These are phyloP conservation scores for Brienomyrus longianalis DNA, from an alignment of 2,113 vertebrate species.

Conservation along the genomic window DNA sequence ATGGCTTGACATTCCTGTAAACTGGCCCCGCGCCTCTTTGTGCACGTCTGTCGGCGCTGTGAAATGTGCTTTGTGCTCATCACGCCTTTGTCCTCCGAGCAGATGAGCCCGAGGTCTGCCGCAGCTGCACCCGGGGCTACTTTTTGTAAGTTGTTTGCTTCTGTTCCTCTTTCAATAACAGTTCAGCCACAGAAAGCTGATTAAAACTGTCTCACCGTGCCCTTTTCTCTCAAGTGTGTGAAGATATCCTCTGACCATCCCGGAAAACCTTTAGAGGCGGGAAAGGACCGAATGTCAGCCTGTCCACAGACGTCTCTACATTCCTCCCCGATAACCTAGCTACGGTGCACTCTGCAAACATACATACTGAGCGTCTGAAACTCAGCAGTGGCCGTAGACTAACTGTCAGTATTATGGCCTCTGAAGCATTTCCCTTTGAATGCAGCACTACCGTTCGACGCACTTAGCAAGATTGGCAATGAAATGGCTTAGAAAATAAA, in stretches of 20 bases:
- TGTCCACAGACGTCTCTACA: not conserved
- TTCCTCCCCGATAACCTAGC: not conserved
- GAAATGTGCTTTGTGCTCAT: slow-evolving; percentile 28
- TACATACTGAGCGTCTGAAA: not conserved
- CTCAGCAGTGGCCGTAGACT: not conserved
- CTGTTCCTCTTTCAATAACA: not conserved
- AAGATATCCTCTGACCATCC: not conserved
- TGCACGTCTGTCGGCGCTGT: not conserved
- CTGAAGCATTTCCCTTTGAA: not conserved
- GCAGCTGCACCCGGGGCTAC: slow-evolving; percentile 58
- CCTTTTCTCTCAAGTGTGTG: not conserved
- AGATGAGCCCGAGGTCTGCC: slow-evolving; percentile 61
- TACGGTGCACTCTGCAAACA: not conserved
- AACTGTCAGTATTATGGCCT: not conserved
- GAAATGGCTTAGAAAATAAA: slow-evolving; percentile 22
- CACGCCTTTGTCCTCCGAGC: slow-evolving; percentile 34
- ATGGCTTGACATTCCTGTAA: not conserved
- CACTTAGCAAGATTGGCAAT: not conserved
- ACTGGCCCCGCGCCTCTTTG: not conserved
- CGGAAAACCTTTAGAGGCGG: not conserved
- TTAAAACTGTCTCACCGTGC: not conserved
- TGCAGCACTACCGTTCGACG: not conserved
- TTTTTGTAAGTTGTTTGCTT: slow-evolving; percentile 55
- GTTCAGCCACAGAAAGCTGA: not conserved
- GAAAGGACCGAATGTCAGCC: not conserved